Conservation (phyloP, 2,797 vertebrate species). For the Xenentodon cancila region DNA sequence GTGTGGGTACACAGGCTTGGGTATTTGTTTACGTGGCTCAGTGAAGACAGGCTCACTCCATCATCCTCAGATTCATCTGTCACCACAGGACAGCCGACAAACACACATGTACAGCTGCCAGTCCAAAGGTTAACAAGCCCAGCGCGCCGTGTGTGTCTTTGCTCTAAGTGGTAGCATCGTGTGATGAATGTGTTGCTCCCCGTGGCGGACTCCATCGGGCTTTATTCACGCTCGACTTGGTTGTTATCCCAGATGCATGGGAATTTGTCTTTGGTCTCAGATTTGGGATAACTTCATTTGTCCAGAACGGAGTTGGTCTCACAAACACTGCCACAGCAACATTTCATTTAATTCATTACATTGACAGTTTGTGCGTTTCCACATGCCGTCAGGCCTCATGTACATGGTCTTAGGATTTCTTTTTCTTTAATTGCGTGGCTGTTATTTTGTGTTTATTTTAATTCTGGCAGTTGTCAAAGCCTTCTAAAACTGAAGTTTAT, state of each 20-base stretch:
- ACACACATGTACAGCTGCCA: slow-evolving; percentile 28
- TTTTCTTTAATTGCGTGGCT: not conserved
- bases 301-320: slow-evolving; percentile 16
- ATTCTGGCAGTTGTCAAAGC: not conserved
- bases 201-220: slow-evolving; percentile 9
- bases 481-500: too few relatives aligned
- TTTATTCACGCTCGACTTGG: slow-evolving; percentile 19
- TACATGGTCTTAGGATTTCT: too few relatives aligned
- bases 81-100: slow-evolving; percentile 34
- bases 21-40: not conserved
- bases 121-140: slow-evolving; percentile 63
- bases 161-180: slow-evolving; percentile 22
- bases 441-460: slow-evolving; percentile 10
- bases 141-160: slow-evolving; percentile 35
- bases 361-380: slow-evolving; percentile 39
- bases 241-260: slow-evolving; percentile 10
- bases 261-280: slow-evolving; percentile 41
- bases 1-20: too few relatives aligned
- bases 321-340: slow-evolving; percentile 37
- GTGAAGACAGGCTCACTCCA: slow-evolving; percentile 42
- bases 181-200: slow-evolving; percentile 49
- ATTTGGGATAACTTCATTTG: slow-evolving; percentile 54
- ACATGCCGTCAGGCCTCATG: slow-evolving; percentile 18
- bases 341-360: slow-evolving; percentile 40
- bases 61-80: slow-evolving; percentile 54